These are phyloP conservation scores for Lagopus leucura DNA, from an alignment of 2,113 vertebrate genomes.

Conservation along the genomic window DNA sequence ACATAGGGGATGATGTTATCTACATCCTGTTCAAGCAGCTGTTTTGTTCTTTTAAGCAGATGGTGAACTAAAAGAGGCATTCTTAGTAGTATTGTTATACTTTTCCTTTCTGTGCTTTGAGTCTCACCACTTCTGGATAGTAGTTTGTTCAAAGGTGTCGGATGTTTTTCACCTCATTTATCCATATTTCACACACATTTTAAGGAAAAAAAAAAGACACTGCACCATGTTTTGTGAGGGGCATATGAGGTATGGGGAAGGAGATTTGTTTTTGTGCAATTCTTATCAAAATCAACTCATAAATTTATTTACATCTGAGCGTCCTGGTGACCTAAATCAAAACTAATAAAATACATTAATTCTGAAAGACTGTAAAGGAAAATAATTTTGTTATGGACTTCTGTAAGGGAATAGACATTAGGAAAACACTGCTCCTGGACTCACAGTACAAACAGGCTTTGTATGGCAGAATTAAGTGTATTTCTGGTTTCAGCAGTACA, in stretches of 20 bases:
- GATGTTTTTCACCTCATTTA: background rate
- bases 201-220: background rate
- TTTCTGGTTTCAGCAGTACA: background rate
- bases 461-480: background rate
- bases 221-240: background rate
- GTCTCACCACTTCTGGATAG: background rate
- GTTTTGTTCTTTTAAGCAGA: slow-evolving; percentile 31
- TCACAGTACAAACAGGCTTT: background rate
- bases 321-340: background rate
- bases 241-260: background rate
- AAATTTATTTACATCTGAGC: background rate
- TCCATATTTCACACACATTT: background rate
- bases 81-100: background rate
- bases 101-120: slow-evolving; percentile 31
- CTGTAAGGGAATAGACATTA: background rate
- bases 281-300: background rate
- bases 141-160: background rate
- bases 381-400: background rate
- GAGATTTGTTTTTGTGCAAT: background rate
- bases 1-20: slow-evolving; percentile 39
- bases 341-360: background rate
- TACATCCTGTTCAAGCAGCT: slow-evolving; percentile 51
- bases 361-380: background rate
- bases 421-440: background rate
- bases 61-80: background rate